These are phyloP conservation scores for Nomada fabriciana DNA, from an alignment of 2,888 invertebrate species.

Conservation along the genomic window DNA sequence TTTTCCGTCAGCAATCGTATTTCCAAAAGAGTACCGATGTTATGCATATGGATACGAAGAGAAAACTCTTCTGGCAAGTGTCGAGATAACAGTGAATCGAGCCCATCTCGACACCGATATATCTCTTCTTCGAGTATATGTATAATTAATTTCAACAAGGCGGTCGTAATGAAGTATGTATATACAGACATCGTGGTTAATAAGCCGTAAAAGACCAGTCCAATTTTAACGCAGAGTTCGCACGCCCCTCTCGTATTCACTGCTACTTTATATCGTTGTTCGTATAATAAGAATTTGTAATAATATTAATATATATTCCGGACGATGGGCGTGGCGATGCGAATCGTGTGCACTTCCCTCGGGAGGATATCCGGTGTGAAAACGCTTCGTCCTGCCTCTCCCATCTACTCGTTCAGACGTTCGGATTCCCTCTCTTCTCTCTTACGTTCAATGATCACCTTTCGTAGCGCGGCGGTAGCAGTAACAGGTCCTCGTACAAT, in stretches of 20 bases:
- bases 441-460: constrained; percentile 55
- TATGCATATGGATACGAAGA: not conserved
- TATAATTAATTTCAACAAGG: constrained; percentile 9
- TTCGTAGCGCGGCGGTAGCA: constrained; percentile 58
- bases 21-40: not conserved
- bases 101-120: constrained; percentile 7
- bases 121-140: not conserved
- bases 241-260: too few species aligned
- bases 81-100: not conserved
- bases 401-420: constrained; percentile 31
- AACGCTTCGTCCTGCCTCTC: constrained; percentile 77
- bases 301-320: constrained; percentile 46
- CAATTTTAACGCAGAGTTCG: constrained; percentile 7
- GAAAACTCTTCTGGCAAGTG: not conserved
- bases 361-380: constrained; percentile 83
- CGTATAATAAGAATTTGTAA: constrained; percentile 61
- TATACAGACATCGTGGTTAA: constrained; percentile 21
- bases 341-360: constrained; percentile 79
- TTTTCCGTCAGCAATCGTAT: not conserved
- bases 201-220: constrained; percentile 23
- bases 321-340: constrained; percentile 71
- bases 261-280: constrained; percentile 15
- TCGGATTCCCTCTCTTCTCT: constrained; percentile 29
- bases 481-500: constrained; percentile 37
- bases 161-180: not conserved